Evolutionary conservation across 2,797 vertebrate species (phyloP).

Genomic region (Acanthurus lineatus): DNA sequence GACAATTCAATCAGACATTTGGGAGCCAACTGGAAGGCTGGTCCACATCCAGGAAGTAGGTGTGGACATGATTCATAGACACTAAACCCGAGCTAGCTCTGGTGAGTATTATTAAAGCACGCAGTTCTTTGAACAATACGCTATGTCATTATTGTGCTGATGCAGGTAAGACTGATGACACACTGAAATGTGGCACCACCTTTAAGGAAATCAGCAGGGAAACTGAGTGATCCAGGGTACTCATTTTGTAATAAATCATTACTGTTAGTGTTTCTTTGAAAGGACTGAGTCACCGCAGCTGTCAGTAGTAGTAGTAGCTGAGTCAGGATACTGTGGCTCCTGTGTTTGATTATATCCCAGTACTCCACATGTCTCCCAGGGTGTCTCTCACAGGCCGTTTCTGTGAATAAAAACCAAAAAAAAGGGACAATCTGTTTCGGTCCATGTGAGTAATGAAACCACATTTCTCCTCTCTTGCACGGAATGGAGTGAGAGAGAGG

Average conservation of each 20-base stretch:
- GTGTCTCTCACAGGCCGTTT: constrained; percentile 69
- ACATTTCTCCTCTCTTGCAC: constrained; percentile 71
- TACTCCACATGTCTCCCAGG: constrained; percentile 70
- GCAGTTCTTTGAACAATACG: constrained; percentile 8
- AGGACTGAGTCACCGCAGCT: constrained; percentile 73
- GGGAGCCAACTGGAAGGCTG: not conserved
- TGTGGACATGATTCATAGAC: constrained; percentile 21
- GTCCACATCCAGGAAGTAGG: constrained; percentile 9
- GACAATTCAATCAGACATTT: constrained; percentile 11
- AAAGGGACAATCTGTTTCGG: constrained; percentile 73
- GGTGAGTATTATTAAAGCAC: not conserved
- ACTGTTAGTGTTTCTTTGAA: constrained; percentile 64
- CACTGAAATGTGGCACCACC: constrained; percentile 15
- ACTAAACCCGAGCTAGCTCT: constrained; percentile 1
- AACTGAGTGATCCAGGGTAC: constrained; percentile 7
- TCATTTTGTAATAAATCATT: constrained; percentile 56
- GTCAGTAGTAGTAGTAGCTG: constrained; percentile 70
- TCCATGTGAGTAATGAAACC: constrained; percentile 74
- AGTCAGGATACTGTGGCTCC: constrained; percentile 71
- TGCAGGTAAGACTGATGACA: constrained; percentile 29
- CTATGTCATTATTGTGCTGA: not conserved
- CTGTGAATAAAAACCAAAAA: constrained; percentile 55
- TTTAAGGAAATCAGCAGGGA: constrained; percentile 40
- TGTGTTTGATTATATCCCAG: constrained; percentile 72
- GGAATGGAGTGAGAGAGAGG: constrained; percentile 45